Conservation (phyloP, 2,888 invertebrate genomes). For the Stictocephala bisonia region DNA sequence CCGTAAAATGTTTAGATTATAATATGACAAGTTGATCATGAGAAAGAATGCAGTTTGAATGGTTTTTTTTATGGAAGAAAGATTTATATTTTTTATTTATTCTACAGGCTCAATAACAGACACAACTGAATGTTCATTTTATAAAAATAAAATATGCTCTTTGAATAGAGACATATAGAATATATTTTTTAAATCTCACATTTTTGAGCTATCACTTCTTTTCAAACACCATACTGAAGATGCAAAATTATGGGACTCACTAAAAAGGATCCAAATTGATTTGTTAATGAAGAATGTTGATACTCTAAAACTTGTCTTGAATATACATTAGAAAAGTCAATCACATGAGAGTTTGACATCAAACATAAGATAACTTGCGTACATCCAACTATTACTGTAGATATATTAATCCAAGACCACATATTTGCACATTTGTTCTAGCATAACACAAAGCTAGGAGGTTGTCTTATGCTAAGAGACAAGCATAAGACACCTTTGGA, state of each 20-base stretch:
- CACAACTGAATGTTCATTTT: constrained; percentile 60
- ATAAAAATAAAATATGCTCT: constrained; percentile 64
- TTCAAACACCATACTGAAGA: constrained; percentile 56
- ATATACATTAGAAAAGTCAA: no score
- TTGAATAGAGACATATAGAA: constrained; percentile 62
- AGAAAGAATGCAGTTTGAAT: constrained; percentile 63
- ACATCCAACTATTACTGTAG: no score
- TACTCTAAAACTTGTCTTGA: no score
- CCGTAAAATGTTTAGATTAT: constrained; percentile 17
- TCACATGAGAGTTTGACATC: no score
- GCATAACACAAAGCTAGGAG: no score
- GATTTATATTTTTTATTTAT: constrained; percentile 58
- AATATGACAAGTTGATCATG: constrained; percentile 59
- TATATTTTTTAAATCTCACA: constrained; percentile 64
- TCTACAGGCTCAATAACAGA: constrained; percentile 61
- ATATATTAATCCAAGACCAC: no score
- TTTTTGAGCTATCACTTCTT: constrained; percentile 45
- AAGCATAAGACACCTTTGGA: no score
- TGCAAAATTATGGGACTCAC: constrained; percentile 7
- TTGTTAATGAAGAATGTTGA: no score
- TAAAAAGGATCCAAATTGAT: no score
- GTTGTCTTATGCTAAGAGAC: no score
- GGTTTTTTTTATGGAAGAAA: constrained; percentile 50
- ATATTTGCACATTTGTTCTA: no score
- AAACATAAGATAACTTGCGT: no score